phyloP scores from a whole-genome alignment of 2,113 vertebrate genomes.

The Bostrychus sinensis region DNA sequence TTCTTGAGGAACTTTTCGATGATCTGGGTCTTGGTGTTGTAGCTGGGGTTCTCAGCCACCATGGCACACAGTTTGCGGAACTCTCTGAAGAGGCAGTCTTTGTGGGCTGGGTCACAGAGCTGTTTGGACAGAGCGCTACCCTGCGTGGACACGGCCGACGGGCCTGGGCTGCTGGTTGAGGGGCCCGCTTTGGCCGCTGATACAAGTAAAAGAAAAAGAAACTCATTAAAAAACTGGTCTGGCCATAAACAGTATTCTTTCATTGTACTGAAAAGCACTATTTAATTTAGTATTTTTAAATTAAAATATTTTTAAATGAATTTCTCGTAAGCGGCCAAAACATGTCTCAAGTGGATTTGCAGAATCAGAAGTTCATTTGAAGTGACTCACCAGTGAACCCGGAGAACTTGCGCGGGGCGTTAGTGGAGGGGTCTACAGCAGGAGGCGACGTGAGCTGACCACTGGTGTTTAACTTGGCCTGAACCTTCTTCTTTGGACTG shows the following conservation, averaged over 20 bases:
- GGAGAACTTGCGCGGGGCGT: constrained; percentile 94
- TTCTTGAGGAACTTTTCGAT: constrained; percentile 93
- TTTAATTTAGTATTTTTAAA: too few species aligned
- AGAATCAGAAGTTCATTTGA: neutral
- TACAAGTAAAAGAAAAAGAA: neutral
- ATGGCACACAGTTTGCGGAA: constrained; percentile 93
- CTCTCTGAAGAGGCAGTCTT: constrained; percentile 91
- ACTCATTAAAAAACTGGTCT: neutral
- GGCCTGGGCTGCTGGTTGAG: constrained; percentile 68
- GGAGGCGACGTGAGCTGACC: constrained; percentile 78
- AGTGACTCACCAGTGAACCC: constrained; percentile 87
- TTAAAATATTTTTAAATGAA: too few species aligned
- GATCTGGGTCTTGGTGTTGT: constrained; percentile 94
- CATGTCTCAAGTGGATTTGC: too few species aligned
- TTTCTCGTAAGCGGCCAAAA: too few species aligned
- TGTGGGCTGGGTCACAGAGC: constrained; percentile 88
- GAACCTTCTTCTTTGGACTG: constrained; percentile 92
- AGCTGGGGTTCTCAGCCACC: constrained; percentile 92
- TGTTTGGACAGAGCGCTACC: constrained; percentile 80
- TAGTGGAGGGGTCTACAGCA: constrained; percentile 64
- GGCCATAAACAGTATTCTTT: neutral
- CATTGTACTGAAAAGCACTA: too few species aligned
- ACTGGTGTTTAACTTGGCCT: constrained; percentile 84
- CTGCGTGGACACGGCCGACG: constrained; percentile 47
- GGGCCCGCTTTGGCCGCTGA: constrained; percentile 78